These are phyloP conservation scores for Aphodius granarius DNA, from an alignment of 2,888 invertebrate genomes.

Conservation along the genomic window DNA sequence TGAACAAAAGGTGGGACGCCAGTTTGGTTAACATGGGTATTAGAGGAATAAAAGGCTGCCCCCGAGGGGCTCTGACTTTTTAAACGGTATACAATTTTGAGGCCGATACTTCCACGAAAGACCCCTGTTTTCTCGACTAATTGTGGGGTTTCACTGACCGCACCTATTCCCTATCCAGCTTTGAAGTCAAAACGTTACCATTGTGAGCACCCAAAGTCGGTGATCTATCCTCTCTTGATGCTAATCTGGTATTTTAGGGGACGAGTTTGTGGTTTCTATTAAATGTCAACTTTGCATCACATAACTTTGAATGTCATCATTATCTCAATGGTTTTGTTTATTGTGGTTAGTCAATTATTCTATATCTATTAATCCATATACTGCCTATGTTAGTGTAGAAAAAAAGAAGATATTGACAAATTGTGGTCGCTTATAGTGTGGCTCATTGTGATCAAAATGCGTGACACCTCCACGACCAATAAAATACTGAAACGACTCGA, in stretches of 20 bases:
- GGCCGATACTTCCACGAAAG: conserved; percentile 38
- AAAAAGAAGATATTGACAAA: neutral
- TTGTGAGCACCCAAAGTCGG: conserved; percentile 14
- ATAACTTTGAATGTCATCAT: neutral
- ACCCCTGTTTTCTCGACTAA: conserved; percentile 41
- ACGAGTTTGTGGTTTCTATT: neutral
- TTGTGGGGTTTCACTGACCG: conserved; percentile 39
- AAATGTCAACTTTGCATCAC: neutral
- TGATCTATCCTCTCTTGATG: neutral
- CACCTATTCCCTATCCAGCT: conserved; percentile 38
- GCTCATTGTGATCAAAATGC: neutral
- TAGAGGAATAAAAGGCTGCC: neutral
- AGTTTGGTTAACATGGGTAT: neutral
- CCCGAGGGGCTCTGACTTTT: neutral
- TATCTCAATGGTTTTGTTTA: neutral
- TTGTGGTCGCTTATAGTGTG: neutral
- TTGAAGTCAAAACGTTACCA: conserved; percentile 22
- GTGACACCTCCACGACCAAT: neutral
- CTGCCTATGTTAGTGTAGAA: neutral
- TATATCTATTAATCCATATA: too few species aligned
- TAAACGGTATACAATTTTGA: conserved; percentile 4
- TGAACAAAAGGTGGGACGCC: neutral
- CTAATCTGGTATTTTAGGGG: neutral
- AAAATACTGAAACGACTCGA: neutral
- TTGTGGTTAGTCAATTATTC: too few species aligned